Evolutionary conservation across 2,797 vertebrate species (phyloP), one percentile per base, ranked within the genome.

Genomic region (Diplodus puntazzo): DNA sequence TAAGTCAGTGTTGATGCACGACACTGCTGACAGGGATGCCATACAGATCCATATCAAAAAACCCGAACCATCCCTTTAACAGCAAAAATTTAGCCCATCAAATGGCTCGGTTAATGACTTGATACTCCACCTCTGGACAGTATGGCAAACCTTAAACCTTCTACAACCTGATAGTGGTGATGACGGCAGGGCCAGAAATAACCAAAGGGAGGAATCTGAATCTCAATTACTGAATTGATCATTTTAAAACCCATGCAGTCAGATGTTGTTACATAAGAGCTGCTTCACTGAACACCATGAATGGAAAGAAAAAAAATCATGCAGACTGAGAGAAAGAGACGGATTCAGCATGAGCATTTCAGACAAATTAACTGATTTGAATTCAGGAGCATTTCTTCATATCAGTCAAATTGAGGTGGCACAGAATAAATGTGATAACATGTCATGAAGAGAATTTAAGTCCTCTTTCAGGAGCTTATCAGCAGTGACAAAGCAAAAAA

Each of bases 181-280:
- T 39, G 54, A 63, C 21, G 64, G n/a, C 53, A 6, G 52, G 53
- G 34, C 75, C 66, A 69, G 46, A 81, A 86, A 86, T 85, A 86
- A 73, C 66, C 82, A 25, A 42, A 39, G 72, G 60, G 27, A 80
- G 64, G 66, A 72, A 85, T 79, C 58, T 77, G 60, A 73, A 83
- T 69, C 79, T 69, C 67, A 70, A 21, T 71, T 69, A 69, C 79
- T 64, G 46, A 17, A 71, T 66, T 52, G 80, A 77, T 69, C 55
- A 68, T 81, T 73, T 66, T 54, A 75, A 67, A 80, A 58, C 23
- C 39, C 42, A 55, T 39, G 48, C 27, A 57, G 63, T 74, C 68
- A 71, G 53, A 53, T 71, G 34, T 11, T 59, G 50, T 75, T 82
- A 62, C 30, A 45, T 48, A 85, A 85, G 17, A 49, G 66, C 23